Conservation (phyloP, 2,888 invertebrate species). For the Carpatolechia fugitivella region DNA sequence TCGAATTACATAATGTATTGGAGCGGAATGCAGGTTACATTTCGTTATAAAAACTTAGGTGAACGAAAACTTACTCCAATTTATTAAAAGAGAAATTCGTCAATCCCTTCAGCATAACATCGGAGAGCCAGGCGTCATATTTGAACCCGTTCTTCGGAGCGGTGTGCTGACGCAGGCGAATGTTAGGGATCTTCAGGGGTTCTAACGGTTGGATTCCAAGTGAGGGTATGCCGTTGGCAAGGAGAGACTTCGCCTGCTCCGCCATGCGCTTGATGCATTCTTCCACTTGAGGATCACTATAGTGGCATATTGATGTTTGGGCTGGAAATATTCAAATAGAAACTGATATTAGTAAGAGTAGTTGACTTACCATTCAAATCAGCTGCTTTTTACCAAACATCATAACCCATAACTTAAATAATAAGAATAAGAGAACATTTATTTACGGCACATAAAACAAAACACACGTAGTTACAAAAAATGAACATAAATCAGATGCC, state of each 20-base stretch:
- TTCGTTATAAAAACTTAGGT: background rate
- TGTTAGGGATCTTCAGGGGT: slow-evolving; percentile 78
- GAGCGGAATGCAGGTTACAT: no score
- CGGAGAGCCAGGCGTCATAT: slow-evolving; percentile 75
- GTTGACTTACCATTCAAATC: no score
- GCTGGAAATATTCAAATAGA: background rate
- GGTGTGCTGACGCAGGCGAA: slow-evolving; percentile 77
- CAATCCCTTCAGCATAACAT: slow-evolving; percentile 66
- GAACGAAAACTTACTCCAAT: slow-evolving; percentile 62
- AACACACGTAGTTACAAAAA: no score
- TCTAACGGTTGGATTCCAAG: slow-evolving; percentile 79
- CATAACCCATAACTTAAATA: no score
- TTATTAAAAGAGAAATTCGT: slow-evolving; percentile 73
- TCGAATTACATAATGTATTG: no score
- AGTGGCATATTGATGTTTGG: slow-evolving; percentile 68
- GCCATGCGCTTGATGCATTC: slow-evolving; percentile 77
- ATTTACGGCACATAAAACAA: no score
- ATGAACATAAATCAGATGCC: no score
- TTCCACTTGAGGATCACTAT: slow-evolving; percentile 76
- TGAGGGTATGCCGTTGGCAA: slow-evolving; percentile 79
- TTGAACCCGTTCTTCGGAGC: slow-evolving; percentile 69
- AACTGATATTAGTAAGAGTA: no score
- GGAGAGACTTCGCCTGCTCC: slow-evolving; percentile 68
- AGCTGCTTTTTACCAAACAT: no score
- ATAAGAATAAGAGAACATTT: no score